Percentiles rank a stretch among this genome's conserved stretches.
phyloP scores from a whole-genome alignment of 2,113 vertebrate species.

The Meriones unguiculatus region DNA sequence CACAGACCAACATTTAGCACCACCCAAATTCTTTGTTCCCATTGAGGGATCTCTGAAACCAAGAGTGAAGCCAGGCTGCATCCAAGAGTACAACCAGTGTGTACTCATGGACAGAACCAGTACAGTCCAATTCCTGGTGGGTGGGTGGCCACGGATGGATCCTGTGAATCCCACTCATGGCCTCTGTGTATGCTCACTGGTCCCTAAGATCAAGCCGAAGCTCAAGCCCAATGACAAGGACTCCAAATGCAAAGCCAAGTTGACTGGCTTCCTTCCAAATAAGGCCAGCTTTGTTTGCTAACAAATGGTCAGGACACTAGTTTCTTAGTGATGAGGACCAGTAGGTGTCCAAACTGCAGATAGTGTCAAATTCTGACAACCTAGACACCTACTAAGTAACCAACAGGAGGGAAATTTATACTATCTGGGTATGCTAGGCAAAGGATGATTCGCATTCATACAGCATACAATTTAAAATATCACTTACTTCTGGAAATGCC shows the following conservation, averaged over 20 bases:
- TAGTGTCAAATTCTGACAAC: neutral
- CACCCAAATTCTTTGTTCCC: neutral
- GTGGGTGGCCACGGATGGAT: neutral
- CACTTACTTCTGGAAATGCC: neutral
- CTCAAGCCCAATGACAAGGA: neutral
- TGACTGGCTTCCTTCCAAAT: neutral
- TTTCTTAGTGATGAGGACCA: neutral
- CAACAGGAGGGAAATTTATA: neutral
- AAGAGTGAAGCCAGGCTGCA: neutral
- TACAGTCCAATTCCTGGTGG: neutral
- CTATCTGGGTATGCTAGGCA: neutral
- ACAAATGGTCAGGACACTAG: neutral
- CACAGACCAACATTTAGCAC: neutral
- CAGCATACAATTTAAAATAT: neutral
- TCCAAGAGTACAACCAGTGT: too few species aligned
- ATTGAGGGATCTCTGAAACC: neutral
- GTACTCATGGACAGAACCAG: fast-evolving
- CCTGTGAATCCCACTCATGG: neutral
- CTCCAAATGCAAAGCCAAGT: neutral
- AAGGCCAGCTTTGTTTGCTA: neutral
- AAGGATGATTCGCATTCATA: neutral
- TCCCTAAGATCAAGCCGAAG: too few species aligned
- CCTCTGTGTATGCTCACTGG: neutral
- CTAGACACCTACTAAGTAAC: neutral
- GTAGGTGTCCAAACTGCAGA: neutral